Conservation (phyloP, 2,113 vertebrate species). For the Mormyrus iriodes region DNA sequence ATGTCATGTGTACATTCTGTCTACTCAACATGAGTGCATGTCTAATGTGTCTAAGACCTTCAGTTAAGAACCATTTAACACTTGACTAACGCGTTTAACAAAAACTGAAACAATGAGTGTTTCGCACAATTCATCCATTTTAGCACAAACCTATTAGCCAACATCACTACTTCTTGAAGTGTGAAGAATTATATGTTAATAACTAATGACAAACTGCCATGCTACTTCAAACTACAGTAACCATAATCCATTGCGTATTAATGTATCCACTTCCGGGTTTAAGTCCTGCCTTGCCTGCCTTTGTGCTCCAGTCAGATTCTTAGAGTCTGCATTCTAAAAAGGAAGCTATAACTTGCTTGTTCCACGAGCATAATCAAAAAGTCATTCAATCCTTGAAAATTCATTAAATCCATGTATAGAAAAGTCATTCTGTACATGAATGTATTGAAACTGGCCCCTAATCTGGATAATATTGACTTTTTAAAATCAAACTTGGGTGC, state of each 20-base stretch:
- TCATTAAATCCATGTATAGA: not conserved
- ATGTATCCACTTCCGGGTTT: not conserved
- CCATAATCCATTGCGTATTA: not conserved
- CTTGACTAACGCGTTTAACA: not conserved
- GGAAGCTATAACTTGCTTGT: not conserved
- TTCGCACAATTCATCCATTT: not conserved
- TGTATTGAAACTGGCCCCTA: not conserved
- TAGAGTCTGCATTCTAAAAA: not conserved
- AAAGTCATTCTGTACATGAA: not conserved
- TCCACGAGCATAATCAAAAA: not conserved
- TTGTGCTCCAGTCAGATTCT: not conserved
- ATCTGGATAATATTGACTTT: not conserved
- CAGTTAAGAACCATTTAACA: not conserved
- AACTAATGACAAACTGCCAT: not conserved
- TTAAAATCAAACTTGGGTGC: not conserved
- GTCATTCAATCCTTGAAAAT: not conserved
- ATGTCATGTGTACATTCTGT: not conserved
- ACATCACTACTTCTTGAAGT: not conserved
- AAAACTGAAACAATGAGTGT: not conserved
- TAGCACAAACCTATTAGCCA: not conserved
- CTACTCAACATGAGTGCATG: not conserved
- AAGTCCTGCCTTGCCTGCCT: not conserved
- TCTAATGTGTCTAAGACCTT: not conserved
- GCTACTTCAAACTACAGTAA: not conserved
- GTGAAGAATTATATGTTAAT: not conserved